Evolutionary conservation across 2,797 vertebrate genomes (phyloP).

Genomic region (Cossypha polioptera): DNA sequence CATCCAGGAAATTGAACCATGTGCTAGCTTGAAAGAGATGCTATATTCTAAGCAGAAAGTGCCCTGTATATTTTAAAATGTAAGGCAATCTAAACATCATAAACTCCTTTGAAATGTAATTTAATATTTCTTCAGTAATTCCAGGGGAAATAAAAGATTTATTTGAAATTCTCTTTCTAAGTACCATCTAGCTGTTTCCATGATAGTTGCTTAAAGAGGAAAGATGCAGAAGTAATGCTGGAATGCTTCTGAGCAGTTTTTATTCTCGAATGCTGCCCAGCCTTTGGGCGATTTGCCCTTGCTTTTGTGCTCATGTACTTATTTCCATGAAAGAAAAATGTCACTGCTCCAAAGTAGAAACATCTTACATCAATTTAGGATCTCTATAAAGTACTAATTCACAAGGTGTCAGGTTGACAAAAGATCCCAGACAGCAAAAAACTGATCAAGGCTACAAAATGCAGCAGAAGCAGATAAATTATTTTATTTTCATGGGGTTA

Average conservation of each 20-base stretch:
- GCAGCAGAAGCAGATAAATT: not conserved
- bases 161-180: not conserved
- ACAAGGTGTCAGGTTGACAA: not conserved
- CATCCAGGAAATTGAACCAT: not conserved
- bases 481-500: not conserved
- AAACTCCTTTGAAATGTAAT: not conserved
- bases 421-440: not conserved
- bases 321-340: not conserved
- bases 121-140: constrained; percentile 27
- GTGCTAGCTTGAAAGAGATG: not conserved
- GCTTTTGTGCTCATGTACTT: not conserved
- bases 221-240: not conserved
- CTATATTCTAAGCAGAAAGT: not conserved
- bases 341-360: not conserved
- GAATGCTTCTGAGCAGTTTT: not conserved
- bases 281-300: not conserved
- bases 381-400: not conserved
- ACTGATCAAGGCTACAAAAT: not conserved
- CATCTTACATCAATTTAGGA: not conserved
- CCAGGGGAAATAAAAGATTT: not conserved
- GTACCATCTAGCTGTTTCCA: too few relatives aligned
- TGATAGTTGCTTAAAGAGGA: not conserved
- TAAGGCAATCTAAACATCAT: not conserved
- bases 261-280: not conserved
- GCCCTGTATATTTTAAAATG: not conserved